These are phyloP conservation scores for Capitella teleta DNA, from an alignment of 1,140 invertebrate genomes.

Conservation along the genomic window DNA sequence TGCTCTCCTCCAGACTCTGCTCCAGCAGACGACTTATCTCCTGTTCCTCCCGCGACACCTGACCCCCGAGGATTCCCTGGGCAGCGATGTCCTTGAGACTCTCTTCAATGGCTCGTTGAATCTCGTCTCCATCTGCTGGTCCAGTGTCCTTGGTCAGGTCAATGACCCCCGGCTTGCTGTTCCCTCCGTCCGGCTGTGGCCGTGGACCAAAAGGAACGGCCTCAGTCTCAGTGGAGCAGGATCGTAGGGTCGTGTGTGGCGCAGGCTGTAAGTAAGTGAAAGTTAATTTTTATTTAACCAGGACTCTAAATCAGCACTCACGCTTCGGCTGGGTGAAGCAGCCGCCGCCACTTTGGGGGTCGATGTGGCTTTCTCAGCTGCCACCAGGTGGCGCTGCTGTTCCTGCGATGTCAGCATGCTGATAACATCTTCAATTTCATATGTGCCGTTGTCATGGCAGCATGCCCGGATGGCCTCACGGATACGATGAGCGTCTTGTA, in stretches of 20 bases:
- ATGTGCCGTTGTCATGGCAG: constrained; percentile 23
- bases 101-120: constrained; percentile 43
- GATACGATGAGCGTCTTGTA: constrained; percentile 26
- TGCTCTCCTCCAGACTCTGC: constrained; percentile 39
- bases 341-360: too few species aligned
- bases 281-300: too few species aligned
- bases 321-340: too few species aligned
- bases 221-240: too few species aligned
- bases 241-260: too few species aligned
- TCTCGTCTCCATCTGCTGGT: constrained; percentile 29
- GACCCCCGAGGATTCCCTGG: constrained; percentile 31
- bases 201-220: too few species aligned
- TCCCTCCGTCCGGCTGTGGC: too few species aligned
- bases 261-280: too few species aligned
- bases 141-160: constrained; percentile 33
- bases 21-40: constrained; percentile 44
- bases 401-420: constrained; percentile 15
- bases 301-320: too few species aligned
- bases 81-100: constrained; percentile 35
- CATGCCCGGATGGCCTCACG: constrained; percentile 29
- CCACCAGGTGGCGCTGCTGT: too few species aligned
- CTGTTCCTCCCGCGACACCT: constrained; percentile 40
- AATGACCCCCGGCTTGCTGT: constrained; percentile 31
- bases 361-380: too few species aligned
- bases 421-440: constrained; percentile 31